Evolutionary conservation across 2,797 vertebrate species (phyloP), one percentile per base, ranked within the genome.

Genomic region (Chaunax sp.): DNA sequence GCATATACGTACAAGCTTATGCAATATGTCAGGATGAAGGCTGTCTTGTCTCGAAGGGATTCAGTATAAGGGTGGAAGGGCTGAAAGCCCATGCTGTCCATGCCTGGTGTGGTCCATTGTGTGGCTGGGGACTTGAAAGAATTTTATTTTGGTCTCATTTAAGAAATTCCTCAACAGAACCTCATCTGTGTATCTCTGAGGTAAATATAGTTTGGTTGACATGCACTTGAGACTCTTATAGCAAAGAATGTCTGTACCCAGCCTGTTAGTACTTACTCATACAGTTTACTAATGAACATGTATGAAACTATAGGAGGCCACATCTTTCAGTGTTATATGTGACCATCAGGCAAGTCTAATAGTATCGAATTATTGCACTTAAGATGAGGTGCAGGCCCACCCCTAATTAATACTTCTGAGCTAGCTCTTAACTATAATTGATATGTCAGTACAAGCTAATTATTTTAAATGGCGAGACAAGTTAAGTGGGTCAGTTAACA

Each of bases 11-110:
- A 89, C 89, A 84, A 80, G 87, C 85, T 93, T 93, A 94, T 93
- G 92, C 93, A 94, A 92, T 91, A 87, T 58, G 87, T 79, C 83
- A 79, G 82, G 81, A 89, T 87, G 90, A 90, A 90, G 91, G 90
- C 81, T 77, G 76, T 83, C 67, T 43, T 83, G 79, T 90, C 68
- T 85, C 10, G 63, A 78, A 85, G 82, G 84, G 87, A 78, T 93
- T 86, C 78, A 79, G 78, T 77, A 56, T 33, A 78, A 54, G 72
- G 80, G 69, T 64, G 59, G 77, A 81, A 85, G 75, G 85, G 81
- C 84, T 90, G 77, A 71, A 64, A 87, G 84, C 79, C 82, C 76
- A 77, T 74, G 86, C 85, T 89, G 85, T 85, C 87, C 44, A 83
- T 91, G 90, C 90, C 92, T 92, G 80, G 84, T 84, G 74, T 60